These are phyloP conservation scores for Lamproptera curius DNA, from an alignment of 2,888 invertebrate species.

Conservation along the genomic window DNA sequence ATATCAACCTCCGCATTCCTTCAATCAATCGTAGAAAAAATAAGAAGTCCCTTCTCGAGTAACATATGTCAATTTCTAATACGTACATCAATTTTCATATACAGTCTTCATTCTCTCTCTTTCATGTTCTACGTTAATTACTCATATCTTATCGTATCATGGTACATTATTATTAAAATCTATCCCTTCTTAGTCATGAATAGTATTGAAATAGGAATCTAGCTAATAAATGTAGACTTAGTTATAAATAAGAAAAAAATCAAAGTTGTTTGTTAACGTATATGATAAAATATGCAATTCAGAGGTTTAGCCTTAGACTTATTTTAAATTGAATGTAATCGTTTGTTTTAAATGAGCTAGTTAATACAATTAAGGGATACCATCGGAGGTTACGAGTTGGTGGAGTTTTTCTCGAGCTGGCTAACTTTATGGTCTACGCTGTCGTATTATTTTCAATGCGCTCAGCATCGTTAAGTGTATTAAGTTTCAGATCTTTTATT, in stretches of 20 bases:
- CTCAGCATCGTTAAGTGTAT: slow-evolving; percentile 27
- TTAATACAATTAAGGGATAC: slow-evolving; percentile 42
- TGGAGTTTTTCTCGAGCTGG: slow-evolving; percentile 42
- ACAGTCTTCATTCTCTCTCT: slow-evolving; percentile 9
- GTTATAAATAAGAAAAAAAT: slow-evolving; percentile 50
- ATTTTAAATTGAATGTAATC: slow-evolving; percentile 55
- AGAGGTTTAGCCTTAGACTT: slow-evolving; percentile 69
- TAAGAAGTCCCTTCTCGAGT: slow-evolving; percentile 22
- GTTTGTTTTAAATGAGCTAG: slow-evolving; percentile 56
- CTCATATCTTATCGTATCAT: slow-evolving; percentile 35
- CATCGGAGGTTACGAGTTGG: slow-evolving; percentile 31
- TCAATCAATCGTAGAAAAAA: slow-evolving; percentile 23
- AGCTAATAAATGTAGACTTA: slow-evolving; percentile 31
- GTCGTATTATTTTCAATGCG: slow-evolving; percentile 35
- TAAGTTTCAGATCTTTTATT: slow-evolving; percentile 38
- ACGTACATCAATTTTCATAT: slow-evolving; percentile 33
- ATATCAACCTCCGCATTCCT: slow-evolving; percentile 20
- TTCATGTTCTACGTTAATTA: slow-evolving; percentile 32
- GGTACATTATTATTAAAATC: slow-evolving; percentile 32
- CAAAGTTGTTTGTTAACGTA: slow-evolving; percentile 75
- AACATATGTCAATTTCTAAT: slow-evolving; percentile 52
- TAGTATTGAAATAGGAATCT: slow-evolving; percentile 58
- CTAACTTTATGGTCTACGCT: slow-evolving; percentile 23
- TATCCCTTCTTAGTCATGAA: slow-evolving; percentile 58
- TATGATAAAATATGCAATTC: slow-evolving; percentile 75